These are phyloP conservation scores for Enteromius paludinosus DNA, from an alignment of 2,797 vertebrate species.

Conservation along the genomic window DNA sequence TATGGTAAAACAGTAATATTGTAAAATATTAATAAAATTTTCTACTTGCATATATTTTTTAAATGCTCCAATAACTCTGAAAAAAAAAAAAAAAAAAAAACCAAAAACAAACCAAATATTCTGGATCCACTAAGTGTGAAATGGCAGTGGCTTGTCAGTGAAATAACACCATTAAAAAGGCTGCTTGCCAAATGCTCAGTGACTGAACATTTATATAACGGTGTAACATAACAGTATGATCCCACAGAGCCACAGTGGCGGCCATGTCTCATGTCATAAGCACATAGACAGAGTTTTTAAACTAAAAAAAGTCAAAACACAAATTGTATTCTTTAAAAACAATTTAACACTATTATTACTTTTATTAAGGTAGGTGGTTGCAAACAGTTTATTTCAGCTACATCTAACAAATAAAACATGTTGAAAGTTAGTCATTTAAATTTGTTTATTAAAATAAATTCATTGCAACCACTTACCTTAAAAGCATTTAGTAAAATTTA, in stretches of 20 bases:
- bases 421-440: too few species aligned
- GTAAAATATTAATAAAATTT: not conserved
- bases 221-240: not conserved
- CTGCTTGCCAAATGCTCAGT: conserved; percentile 4
- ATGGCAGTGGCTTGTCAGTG: conserved; percentile 1
- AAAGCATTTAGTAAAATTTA: too few species aligned
- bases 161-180: conserved; percentile 6
- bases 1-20: not conserved
- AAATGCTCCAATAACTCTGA: too few species aligned
- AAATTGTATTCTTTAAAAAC: not conserved
- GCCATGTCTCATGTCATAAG: not conserved
- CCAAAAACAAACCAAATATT: not conserved
- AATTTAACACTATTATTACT: not conserved
- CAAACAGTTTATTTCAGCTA: too few species aligned
- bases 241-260: conserved; percentile 50
- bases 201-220: conserved; percentile 27
- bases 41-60: not conserved
- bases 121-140: not conserved
- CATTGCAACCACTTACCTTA: too few species aligned
- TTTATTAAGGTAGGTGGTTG: too few species aligned
- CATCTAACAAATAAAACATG: too few species aligned
- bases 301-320: not conserved
- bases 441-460: too few species aligned
- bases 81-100: too few species aligned
- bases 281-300: not conserved